Evolutionary conservation across 2,888 invertebrate species (phyloP).

Genomic region (Hirudinaria manillensis): DNA sequence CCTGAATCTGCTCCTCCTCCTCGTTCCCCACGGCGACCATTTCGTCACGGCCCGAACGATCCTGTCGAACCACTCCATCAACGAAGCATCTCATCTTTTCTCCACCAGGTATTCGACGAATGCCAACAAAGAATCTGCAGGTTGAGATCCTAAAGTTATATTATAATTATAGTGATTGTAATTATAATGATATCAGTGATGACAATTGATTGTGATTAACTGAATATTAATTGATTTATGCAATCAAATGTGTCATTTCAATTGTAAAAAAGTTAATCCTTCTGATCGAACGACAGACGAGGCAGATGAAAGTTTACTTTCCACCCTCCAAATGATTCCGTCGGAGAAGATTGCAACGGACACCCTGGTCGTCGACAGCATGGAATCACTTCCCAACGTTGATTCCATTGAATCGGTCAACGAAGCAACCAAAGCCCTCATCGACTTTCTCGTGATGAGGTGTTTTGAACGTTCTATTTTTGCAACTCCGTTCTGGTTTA

Average conservation of each 20-base stretch:
- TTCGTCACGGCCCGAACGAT: constrained; percentile 76
- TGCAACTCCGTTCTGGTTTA: background rate
- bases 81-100: constrained; percentile 43
- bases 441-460: constrained; percentile 76
- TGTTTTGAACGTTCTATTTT: constrained; percentile 34
- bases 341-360: constrained; percentile 38
- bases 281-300: constrained; percentile 9
- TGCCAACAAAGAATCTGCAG: background rate
- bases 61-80: constrained; percentile 40
- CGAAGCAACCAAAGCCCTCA: constrained; percentile 80
- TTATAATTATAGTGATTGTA: background rate
- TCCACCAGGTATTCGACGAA: background rate
- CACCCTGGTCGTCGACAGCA: constrained; percentile 48
- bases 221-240: no score
- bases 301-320: background rate
- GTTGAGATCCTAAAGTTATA: background rate
- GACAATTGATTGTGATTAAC: background rate
- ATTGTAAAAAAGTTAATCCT: background rate
- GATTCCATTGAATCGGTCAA: constrained; percentile 47
- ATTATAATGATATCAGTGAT: background rate
- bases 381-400: constrained; percentile 45
- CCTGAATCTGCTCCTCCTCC: constrained; percentile 73
- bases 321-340: background rate
- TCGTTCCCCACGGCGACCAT: constrained; percentile 70
- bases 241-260: background rate